Base-by-base conservation (phyloP, 1,140 invertebrate species). In the Agraylea sexmaculata region DNA sequence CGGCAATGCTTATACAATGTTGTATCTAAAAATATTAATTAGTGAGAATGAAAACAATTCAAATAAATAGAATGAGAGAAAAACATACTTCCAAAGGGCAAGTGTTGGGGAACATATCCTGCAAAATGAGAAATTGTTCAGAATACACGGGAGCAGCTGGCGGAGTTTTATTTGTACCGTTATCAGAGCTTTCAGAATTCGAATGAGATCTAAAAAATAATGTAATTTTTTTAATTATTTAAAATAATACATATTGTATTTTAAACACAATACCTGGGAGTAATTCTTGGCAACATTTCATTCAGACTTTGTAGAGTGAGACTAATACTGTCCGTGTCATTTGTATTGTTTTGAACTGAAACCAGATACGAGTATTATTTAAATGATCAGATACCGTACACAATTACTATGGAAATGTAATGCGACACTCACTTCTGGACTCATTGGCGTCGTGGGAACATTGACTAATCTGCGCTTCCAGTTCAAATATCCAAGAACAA, bases 21-120 rank as follows among this genome's bases (percentile, higher is more conserved):
- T 77, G 76, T 23, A 78, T 73, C 75, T 77, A 46, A n/a, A 37
- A 18, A 10, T 6, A 15, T 13, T 15, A 15, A 32, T 32, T 32
- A 12, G 16, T 32, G 13, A 12, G n/a, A 25, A 25, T 25, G 23
- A 25, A 25, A 7, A 25, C n/a, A 7, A 7, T 6, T 25, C 7
- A 7, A 25, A 32, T 13, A 6, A 7, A 13, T 8, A 32, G 13
- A 32, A 7, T 8, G 16, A n/a, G 13, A 11, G 8, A 10, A 18
- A 21, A 16, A 36, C 69, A 67, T 28, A 87, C 79, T 67, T 93
- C 89, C 38, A 87, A 73, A 18, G 74, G 69, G 54, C 81, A 82
- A 1, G 83, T 75, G 37, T 76, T 75, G 1, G 90, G 90, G 65
- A 93, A 95, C 87, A 94, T 90, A 63, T 95, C 89, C 49, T 82